phyloP scores from a whole-genome alignment of 2,113 vertebrate genomes.

The Forbesichthys papilliferus region DNA sequence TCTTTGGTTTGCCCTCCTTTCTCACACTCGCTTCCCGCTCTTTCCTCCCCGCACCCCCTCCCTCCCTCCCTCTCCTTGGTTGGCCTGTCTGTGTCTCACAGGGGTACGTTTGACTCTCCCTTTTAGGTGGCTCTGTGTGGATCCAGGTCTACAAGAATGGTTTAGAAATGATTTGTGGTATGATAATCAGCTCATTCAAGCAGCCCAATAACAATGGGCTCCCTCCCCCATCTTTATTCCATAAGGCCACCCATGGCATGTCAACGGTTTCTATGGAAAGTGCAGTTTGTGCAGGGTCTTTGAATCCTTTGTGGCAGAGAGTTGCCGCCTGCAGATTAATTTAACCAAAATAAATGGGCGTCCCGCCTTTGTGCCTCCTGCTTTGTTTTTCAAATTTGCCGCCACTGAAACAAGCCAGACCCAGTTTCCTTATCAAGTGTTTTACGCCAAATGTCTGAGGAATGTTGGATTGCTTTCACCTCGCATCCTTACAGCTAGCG shows the following conservation, averaged over 20 bases:
- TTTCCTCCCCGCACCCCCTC: constrained; percentile 30
- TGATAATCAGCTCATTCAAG: constrained; percentile 58
- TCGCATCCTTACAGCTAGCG: too few species aligned
- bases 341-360: constrained; percentile 7
- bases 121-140: constrained; percentile 52
- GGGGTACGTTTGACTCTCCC: constrained; percentile 55
- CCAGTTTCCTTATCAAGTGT: not conserved
- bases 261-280: constrained; percentile 69
- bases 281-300: constrained; percentile 37
- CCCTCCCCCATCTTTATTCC: constrained; percentile 27
- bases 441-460: not conserved
- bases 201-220: constrained; percentile 40
- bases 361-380: not conserved
- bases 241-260: constrained; percentile 48
- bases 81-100: constrained; percentile 48
- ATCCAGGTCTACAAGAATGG: constrained; percentile 27
- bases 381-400: constrained; percentile 3
- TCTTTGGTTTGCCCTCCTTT: not conserved
- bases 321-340: constrained; percentile 14
- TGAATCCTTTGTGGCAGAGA: constrained; percentile 33
- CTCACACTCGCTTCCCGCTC: constrained; percentile 60
- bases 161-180: constrained; percentile 62
- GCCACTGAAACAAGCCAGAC: not conserved
- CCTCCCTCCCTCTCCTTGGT: constrained; percentile 24
- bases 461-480: not conserved